Evolutionary conservation across 1,140 invertebrate species (phyloP), one percentile per base, ranked within the genome.

Genomic region (Pollicipes pollicipes): DNA sequence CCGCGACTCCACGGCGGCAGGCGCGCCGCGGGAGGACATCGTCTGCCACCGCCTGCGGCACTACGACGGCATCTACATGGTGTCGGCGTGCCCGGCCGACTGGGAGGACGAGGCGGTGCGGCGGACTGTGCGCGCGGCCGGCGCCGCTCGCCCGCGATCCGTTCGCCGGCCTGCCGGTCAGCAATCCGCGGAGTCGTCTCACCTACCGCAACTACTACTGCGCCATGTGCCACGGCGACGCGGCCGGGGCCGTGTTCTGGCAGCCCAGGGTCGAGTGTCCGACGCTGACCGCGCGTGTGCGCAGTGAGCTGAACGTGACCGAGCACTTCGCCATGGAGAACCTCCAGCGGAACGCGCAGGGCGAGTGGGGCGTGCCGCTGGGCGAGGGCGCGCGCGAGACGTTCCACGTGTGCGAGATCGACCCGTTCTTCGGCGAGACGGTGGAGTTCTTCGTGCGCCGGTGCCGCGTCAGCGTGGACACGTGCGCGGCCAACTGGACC

Each of bases 191-290:
- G 21, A 76, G 81, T 0, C 80, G 82, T 3, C 72, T 81, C 35
- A 84, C 83, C 0, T 86, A 84, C 76, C 79, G 79, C 68, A 86
- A 85, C 74, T 76, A 80, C 29, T 82, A 80, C 76, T 86, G 85
- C 74, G 83, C 84, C 0, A 70, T 81, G 8, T 86, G 85, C 74
- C 82, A 85, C 76, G 76, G 78, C 0, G 81, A 82, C 69, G 71
- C 73, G 3, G 69, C 35, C 3, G 66, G 71, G 26, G 66, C 78
- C 2, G 75, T 76, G 28, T 64, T 78, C 64, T 84, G 83, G 83
- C 77, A 75, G n/a, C 79, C 80, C 3, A 72, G 79, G 30, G 68
- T 83, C 0, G 79, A 81, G 73, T 83, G 81, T 73, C 76, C 78
- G 13, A 75, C 76, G 2, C 66, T 81, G 1, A 71, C 68, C 30